These are phyloP conservation scores for Dysdera silvatica DNA, from an alignment of 1,140 invertebrate genomes.

Conservation along the genomic window DNA sequence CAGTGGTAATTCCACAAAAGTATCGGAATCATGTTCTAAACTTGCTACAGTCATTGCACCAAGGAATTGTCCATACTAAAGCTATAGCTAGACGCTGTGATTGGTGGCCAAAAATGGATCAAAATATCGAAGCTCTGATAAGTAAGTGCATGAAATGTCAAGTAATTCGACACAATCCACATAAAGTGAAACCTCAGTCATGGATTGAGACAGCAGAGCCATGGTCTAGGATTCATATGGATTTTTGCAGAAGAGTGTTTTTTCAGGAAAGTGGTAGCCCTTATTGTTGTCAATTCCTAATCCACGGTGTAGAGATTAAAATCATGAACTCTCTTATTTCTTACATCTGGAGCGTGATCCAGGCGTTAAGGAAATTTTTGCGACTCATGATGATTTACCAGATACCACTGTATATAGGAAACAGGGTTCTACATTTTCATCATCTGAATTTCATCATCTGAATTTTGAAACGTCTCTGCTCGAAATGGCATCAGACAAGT, in stretches of 20 bases:
- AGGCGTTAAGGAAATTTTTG: conserved; percentile 12
- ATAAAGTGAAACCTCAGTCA: neutral
- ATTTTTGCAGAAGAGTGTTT: neutral
- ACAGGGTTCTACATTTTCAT: conserved; percentile 42
- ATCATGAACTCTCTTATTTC: neutral
- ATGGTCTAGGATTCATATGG: neutral
- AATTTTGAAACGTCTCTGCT: neutral
- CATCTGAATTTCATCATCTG: conserved; percentile 29
- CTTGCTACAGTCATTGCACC: no score
- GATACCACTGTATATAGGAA: conserved; percentile 43
- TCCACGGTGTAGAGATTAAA: neutral
- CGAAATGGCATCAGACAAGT: conserved; percentile 32
- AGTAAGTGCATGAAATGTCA: no score
- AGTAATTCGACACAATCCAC: no score
- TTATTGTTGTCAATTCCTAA: conserved; percentile 10
- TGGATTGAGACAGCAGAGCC: neutral
- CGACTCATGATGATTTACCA: conserved; percentile 39
- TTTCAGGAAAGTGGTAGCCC: neutral
- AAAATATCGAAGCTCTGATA: no score
- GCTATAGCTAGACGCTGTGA: no score
- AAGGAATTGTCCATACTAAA: no score
- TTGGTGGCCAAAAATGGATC: no score
- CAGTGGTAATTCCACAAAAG: no score
- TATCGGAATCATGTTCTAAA: no score
- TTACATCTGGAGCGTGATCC: neutral